These are phyloP conservation scores for Ceratosolen fusciceps DNA, from an alignment of 1,140 invertebrate species.

Conservation along the genomic window DNA sequence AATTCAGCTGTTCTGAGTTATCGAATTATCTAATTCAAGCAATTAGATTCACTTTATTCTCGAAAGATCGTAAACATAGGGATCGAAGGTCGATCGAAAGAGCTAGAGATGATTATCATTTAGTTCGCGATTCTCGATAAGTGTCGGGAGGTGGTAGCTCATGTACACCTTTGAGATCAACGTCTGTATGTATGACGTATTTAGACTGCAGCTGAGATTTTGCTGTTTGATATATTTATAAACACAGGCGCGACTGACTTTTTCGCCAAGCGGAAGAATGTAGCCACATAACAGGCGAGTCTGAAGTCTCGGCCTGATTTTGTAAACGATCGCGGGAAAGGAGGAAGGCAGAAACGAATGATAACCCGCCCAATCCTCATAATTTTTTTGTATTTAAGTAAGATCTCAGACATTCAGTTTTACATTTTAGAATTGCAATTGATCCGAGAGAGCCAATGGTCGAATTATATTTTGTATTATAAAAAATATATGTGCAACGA, in stretches of 20 bases:
- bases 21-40: no score
- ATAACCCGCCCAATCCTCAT: not conserved
- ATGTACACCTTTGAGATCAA: constrained; percentile 28
- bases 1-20: no score
- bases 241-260: constrained; percentile 36
- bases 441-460: constrained; percentile 19
- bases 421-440: constrained; percentile 21
- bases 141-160: not conserved
- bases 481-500: not conserved
- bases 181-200: constrained; percentile 44
- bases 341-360: not conserved
- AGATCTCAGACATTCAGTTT: no score
- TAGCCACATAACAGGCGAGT: not conserved
- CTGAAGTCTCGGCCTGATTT: constrained; percentile 2
- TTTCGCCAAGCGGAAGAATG: not conserved
- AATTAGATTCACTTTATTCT: no score
- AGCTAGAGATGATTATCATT: no score
- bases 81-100: no score
- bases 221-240: constrained; percentile 52
- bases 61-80: no score
- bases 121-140: not conserved
- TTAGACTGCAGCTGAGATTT: constrained; percentile 53
- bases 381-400: constrained; percentile 15
- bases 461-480: constrained; percentile 31
- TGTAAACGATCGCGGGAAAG: not conserved